Conservation (phyloP, 2,888 invertebrate species). For the Ophonus ardosiacus region DNA sequence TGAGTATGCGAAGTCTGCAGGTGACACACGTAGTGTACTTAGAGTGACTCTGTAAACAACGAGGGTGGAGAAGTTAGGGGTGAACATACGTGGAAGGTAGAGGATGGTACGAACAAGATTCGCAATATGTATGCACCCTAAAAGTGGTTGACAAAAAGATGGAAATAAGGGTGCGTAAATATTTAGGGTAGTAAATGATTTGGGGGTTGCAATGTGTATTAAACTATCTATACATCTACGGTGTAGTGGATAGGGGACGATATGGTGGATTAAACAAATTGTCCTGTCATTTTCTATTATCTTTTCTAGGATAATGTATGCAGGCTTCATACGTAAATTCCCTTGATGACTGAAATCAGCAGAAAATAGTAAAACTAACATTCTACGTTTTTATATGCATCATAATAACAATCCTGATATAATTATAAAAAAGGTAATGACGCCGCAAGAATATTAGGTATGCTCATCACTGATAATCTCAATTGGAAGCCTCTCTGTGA, state of each 20-base stretch:
- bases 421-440: too few relatives aligned
- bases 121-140: slow-evolving; percentile 56
- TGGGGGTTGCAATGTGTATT: neutral
- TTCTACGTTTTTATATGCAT: too few relatives aligned
- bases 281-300: neutral
- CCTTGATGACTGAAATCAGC: too few relatives aligned
- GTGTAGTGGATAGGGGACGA: neutral
- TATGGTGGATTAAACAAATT: neutral
- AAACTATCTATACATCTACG: neutral
- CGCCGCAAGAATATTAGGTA: too few relatives aligned
- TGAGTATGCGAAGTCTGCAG: neutral
- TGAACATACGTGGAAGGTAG: neutral
- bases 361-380: too few relatives aligned
- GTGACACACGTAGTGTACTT: neutral
- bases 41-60: neutral
- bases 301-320: neutral
- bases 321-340: too few relatives aligned
- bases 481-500: too few relatives aligned
- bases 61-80: neutral
- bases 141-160: neutral
- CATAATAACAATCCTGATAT: too few relatives aligned
- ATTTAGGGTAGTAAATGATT: neutral
- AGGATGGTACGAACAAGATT: slow-evolving; percentile 14
- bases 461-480: too few relatives aligned
- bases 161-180: neutral